Percentiles rank a stretch among this genome's conserved stretches.
phyloP scores from a whole-genome alignment of 2,797 vertebrate species.

The Falco peregrinus region DNA sequence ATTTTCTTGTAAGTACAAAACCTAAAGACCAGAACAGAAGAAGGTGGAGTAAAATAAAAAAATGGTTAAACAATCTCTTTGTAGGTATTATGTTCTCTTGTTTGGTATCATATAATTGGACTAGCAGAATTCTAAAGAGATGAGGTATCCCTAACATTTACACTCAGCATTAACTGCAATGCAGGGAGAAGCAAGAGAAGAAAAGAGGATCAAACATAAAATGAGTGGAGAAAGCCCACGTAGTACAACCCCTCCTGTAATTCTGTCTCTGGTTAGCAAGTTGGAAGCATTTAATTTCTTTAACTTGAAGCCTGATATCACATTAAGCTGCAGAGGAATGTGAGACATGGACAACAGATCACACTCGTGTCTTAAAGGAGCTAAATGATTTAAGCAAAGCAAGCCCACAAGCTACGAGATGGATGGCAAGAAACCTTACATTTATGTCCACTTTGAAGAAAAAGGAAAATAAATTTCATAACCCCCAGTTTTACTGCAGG shows the following conservation, averaged over 20 bases:
- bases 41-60: background rate
- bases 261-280: background rate
- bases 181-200: background rate
- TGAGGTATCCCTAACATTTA: background rate
- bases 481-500: background rate
- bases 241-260: background rate
- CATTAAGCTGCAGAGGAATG: slow-evolving; percentile 8
- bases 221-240: background rate
- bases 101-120: background rate
- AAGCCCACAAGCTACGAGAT: background rate
- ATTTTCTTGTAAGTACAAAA: background rate
- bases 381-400: background rate
- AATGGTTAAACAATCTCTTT: background rate
- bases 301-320: slow-evolving; percentile 1
- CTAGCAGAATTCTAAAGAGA: background rate
- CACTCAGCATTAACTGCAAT: background rate
- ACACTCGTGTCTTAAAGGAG: background rate
- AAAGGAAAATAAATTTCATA: background rate
- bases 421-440: background rate
- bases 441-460: background rate
- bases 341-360: background rate
- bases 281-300: background rate
- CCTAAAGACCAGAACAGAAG: background rate
- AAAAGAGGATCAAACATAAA: background rate
- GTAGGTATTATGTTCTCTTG: background rate